These are phyloP conservation scores for Holotrichia oblita DNA, from an alignment of 1,140 invertebrate genomes.

Conservation along the genomic window DNA sequence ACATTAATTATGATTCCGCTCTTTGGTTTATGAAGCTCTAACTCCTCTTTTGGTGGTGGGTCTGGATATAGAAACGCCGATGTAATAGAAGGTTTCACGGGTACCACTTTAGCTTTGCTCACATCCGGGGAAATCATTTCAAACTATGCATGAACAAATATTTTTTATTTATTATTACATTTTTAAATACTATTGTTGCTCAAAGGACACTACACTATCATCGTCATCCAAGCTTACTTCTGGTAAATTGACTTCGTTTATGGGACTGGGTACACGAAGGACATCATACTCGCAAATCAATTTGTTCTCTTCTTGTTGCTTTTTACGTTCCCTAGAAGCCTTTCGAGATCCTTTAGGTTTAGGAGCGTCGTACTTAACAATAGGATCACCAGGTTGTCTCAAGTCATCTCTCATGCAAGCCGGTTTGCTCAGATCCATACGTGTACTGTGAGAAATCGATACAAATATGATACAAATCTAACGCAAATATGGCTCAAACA, in stretches of 20 bases:
- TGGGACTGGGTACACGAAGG: conserved; percentile 41
- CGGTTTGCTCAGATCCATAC: conserved; percentile 37
- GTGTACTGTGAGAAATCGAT: conserved; percentile 2
- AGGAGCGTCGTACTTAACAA: conserved; percentile 47
- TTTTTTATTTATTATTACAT: no score
- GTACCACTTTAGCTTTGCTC: conserved; percentile 53
- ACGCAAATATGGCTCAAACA: no score
- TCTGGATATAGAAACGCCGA: conserved; percentile 50
- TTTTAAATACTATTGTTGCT: no score
- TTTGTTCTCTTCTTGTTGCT: conserved; percentile 41
- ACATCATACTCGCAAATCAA: conserved; percentile 43
- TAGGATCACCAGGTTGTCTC: conserved; percentile 38
- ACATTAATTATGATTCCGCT: conserved; percentile 58
- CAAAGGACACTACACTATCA: background rate
- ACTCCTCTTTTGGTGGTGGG: conserved; percentile 46
- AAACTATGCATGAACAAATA: conserved; percentile 46
- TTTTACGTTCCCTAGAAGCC: conserved; percentile 41
- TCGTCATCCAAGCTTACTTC: background rate
- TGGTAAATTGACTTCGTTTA: background rate
- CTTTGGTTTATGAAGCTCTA: conserved; percentile 51
- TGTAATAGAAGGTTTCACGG: conserved; percentile 50
- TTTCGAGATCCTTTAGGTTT: conserved; percentile 45
- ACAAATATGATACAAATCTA: background rate
- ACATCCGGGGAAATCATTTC: conserved; percentile 53
- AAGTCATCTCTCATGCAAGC: conserved; percentile 12